Base-by-base conservation (phyloP, 2,888 invertebrate genomes). In the Glaucopsyche alexis region DNA sequence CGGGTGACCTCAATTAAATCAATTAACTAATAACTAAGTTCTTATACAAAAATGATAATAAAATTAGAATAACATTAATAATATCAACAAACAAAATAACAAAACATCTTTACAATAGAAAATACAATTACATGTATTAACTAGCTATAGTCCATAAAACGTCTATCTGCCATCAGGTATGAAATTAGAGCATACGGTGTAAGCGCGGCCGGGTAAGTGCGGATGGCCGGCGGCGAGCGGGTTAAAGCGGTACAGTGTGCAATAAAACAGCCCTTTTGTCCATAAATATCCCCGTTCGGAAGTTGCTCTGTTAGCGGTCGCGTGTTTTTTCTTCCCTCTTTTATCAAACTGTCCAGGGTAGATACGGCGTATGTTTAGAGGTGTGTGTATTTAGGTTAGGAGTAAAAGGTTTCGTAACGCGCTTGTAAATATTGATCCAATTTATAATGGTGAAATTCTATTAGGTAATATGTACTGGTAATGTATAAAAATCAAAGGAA, bases 261-360 rank as follows among this genome's bases (percentile, higher is more conserved):
- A 79, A 91, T 91, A 91, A 92, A 92, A 85, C 90, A 91, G 86
- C 92, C 92, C 90, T 89, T 29, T 87, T 88, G 87, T 86, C 89
- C 90, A 92, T 93, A 93, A 91, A 91, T 91, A 91, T 91, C 88
- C 86, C 78, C 78, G 87, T 90, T 90, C 90, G 91, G 91, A 91
- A 91, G 88, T 89, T 85, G 88, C 84, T 88, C 91, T 88, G 92
- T 92, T 92, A 90, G 92, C 87, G 91, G 92, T 90, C 87, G 89
- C 87, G 86, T 86, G 84, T 85, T 89, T 87, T 87, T 85, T 84
- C 82, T 81, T 80, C 84, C 85, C 86, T 84, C 84, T 87, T 86
- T 89, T 88, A 89, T 89, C 86, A 83, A 82, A 82, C 80, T 76
- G 77, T 80, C 77, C 78, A 84, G 80, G 88, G 86, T 84, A 83